Base-by-base conservation (phyloP, 2,888 invertebrate species). In the Apamea crenata region DNA sequence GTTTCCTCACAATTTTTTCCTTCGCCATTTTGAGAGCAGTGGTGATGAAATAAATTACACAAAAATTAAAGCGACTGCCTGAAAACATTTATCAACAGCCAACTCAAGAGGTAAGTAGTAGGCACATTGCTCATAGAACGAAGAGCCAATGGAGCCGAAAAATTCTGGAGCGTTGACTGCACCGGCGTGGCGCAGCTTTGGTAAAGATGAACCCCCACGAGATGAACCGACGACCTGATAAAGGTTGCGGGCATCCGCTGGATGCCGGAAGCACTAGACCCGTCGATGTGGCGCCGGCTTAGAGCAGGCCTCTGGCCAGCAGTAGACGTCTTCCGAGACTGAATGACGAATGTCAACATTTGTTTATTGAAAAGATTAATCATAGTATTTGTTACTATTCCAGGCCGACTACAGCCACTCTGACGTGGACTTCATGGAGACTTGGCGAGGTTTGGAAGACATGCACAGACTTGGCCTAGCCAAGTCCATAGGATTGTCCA, bases 401-500 rank as follows among this genome's bases (percentile, higher is more conserved):
- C 83, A 96, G 96, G 93, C 91, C 1, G 93, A 96, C 87, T 93
- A 94, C 85, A 89, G 91, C 0, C 70, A 89, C 44, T 91, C 94
- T 0, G 87, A 94, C 12, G 92, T 97, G n/a, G 98, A 98, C 93
- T 98, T 97, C 88, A 89, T 98, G 83, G 98, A 98, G 32, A 98
- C 98, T 0, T 98, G 98, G 98, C 97, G 97, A 85, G 98, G 97
- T 0, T 95, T 98, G 97, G 98, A 98, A 91, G 97, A 97, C 81
- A 96, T 97, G 29, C 97, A 97, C 2, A 94, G 94, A 4, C 95
- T 97, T 32, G 98, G 98, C 0, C 93, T 98, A 21, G 95, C 97
- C 0, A 98, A 97, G 91, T 97, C 98, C 63, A 98, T 99, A 74
- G 99, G 98, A 0, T 90, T 98, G 7, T 98, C 98, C 36, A 99